Evolutionary conservation across 30 jellyfish, hydroid and myxozoan species (phyloP).

Genomic region (Aurelia aurita): DNA sequence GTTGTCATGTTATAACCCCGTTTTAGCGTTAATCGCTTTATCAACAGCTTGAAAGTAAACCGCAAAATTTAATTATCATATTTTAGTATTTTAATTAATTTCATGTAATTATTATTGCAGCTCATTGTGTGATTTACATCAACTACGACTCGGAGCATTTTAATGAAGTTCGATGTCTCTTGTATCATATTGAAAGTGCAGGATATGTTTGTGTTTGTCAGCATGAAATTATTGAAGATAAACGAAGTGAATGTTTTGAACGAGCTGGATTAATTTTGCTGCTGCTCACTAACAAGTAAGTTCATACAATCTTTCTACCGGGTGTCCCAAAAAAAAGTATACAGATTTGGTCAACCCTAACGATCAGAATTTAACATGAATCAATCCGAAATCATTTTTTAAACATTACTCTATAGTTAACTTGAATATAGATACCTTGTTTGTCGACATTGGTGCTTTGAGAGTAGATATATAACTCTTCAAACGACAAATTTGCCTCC

Average conservation of each 20-base stretch:
- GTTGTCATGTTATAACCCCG: too few relatives aligned
- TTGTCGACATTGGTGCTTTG: too few relatives aligned
- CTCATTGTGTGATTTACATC: constrained; percentile 74
- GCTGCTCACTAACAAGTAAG: constrained; percentile 67
- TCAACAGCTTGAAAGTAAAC: not conserved
- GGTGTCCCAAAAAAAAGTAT: too few relatives aligned
- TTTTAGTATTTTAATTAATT: too few relatives aligned
- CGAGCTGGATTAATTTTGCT: constrained; percentile 69
- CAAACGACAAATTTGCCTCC: too few relatives aligned
- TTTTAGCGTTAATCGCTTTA: not conserved
- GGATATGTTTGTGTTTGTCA: constrained; percentile 85
- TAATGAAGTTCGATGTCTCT: constrained; percentile 76
- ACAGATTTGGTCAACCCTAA: too few relatives aligned
- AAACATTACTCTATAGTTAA: too few relatives aligned
- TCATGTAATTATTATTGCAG: constrained; percentile 34
- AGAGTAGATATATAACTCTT: too few relatives aligned
- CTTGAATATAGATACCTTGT: too few relatives aligned
- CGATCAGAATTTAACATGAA: too few relatives aligned
- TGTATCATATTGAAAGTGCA: constrained; percentile 74
- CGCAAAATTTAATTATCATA: too few relatives aligned
- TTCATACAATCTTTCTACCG: not conserved
- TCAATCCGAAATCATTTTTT: too few relatives aligned
- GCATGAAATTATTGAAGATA: constrained; percentile 69
- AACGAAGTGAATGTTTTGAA: constrained; percentile 53
- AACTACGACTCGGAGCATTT: constrained; percentile 68